Percentiles rank a stretch among this genome's conserved stretches.
Conservation (phyloP, 2,797 vertebrate genomes). For the Malacoraja senta region DNA sequence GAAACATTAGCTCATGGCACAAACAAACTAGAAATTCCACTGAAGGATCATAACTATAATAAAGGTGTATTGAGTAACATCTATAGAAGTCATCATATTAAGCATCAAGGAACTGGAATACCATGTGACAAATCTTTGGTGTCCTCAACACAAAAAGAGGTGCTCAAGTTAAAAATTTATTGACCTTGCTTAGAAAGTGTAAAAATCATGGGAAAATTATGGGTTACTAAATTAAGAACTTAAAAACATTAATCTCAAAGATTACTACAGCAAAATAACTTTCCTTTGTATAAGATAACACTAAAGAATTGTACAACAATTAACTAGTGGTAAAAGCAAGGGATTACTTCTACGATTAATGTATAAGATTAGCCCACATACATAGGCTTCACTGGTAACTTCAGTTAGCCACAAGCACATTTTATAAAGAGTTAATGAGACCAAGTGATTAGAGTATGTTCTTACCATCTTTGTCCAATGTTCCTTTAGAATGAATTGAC, state of each 20-base stretch:
- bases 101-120: background rate
- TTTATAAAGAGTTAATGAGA: too few relatives aligned
- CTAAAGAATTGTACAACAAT: background rate
- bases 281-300: background rate
- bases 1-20: too few relatives aligned
- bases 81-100: too few relatives aligned
- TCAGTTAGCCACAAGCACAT: too few relatives aligned
- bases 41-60: too few relatives aligned
- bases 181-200: background rate
- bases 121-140: background rate
- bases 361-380: background rate
- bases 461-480: constrained; percentile 76
- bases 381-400: background rate
- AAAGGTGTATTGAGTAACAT: too few relatives aligned
- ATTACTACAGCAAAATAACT: background rate
- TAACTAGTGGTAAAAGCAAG: background rate
- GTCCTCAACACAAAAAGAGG: background rate
- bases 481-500: constrained; percentile 81
- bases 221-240: background rate
- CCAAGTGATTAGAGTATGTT: background rate
- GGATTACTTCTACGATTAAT: background rate
- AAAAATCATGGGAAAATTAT: background rate
- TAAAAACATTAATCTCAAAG: background rate
- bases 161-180: background rate
- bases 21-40: too few relatives aligned